Evolutionary conservation across 2,113 vertebrate genomes (phyloP).

Genomic region (Pangasianodon hypophthalmus): DNA sequence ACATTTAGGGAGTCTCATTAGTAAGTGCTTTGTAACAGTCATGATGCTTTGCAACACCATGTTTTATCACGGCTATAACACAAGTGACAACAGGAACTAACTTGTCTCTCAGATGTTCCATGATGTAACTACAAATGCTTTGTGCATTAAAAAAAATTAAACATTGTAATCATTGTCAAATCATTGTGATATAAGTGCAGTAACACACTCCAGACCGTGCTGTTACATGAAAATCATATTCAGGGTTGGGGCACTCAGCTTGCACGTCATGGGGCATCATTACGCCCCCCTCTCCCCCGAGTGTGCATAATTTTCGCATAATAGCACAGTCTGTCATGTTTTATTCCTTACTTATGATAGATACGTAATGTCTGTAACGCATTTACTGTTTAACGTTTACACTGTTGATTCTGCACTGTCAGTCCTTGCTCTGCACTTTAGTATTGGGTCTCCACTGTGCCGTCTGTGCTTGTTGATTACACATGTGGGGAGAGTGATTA

Average conservation of each 20-base stretch:
- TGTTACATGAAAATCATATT: not conserved
- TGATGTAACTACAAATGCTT: not conserved
- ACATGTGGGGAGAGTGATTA: not conserved
- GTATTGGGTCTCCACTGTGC: not conserved
- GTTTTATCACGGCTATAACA: not conserved
- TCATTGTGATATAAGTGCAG: not conserved
- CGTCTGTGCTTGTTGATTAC: not conserved
- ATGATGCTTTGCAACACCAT: not conserved
- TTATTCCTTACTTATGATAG: not conserved
- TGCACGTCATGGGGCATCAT: not conserved
- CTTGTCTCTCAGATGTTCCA: not conserved
- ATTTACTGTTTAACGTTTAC: not conserved
- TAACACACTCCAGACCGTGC: not conserved
- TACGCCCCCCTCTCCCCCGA: no score
- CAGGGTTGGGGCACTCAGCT: not conserved
- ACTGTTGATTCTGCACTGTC: not conserved
- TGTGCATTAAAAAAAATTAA: not conserved
- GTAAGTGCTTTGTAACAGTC: not conserved
- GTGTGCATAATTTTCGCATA: not conserved
- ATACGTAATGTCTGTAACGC: no score
- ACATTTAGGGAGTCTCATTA: not conserved
- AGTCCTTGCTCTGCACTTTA: not conserved
- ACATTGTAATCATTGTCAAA: not conserved
- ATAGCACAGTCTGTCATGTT: not conserved
- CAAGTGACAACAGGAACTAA: not conserved